Percentiles rank a stretch among this genome's conserved stretches.
Evolutionary conservation across 2,888 invertebrate species (phyloP).

Genomic region (Habroteleia sp.): DNA sequence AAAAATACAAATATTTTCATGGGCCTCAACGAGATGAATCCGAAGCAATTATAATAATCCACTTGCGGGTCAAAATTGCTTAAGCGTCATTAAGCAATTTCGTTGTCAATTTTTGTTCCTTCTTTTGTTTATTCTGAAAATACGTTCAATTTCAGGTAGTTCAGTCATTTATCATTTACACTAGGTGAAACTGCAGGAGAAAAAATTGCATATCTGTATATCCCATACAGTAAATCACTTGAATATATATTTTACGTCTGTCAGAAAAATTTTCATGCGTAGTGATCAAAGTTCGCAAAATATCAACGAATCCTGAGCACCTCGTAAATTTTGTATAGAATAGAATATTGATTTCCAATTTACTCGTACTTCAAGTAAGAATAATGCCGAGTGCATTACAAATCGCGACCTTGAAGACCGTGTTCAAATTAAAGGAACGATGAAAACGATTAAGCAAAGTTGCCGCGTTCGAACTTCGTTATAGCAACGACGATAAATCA

Average conservation of each 20-base stretch:
- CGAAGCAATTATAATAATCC: slow-evolving; percentile 15
- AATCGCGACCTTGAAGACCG: slow-evolving; percentile 11
- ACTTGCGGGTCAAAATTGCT: slow-evolving; percentile 6
- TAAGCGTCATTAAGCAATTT: not conserved
- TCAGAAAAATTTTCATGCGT: slow-evolving; percentile 42
- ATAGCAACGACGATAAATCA: too few species aligned
- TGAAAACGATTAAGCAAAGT: too few species aligned
- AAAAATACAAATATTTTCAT: too few species aligned
- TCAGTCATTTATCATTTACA: slow-evolving; percentile 31
- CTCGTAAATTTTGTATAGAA: slow-evolving; percentile 43
- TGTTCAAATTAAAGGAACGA: too few species aligned
- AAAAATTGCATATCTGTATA: slow-evolving; percentile 21
- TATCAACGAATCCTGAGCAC: slow-evolving; percentile 31
- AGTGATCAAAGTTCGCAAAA: slow-evolving; percentile 49
- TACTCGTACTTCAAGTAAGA: slow-evolving; percentile 15
- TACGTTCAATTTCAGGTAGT: slow-evolving; percentile 20
- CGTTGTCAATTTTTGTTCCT: slow-evolving; percentile 10
- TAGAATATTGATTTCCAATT: slow-evolving; percentile 50
- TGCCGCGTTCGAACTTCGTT: too few species aligned
- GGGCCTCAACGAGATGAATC: too few species aligned
- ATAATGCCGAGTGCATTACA: slow-evolving; percentile 22
- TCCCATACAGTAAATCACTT: slow-evolving; percentile 39
- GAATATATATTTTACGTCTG: slow-evolving; percentile 49
- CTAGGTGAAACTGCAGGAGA: not conserved
- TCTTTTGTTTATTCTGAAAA: slow-evolving; percentile 23